Evolutionary conservation across 2,113 vertebrate species (phyloP).

Genomic region (Pelvicachromis taeniatus): DNA sequence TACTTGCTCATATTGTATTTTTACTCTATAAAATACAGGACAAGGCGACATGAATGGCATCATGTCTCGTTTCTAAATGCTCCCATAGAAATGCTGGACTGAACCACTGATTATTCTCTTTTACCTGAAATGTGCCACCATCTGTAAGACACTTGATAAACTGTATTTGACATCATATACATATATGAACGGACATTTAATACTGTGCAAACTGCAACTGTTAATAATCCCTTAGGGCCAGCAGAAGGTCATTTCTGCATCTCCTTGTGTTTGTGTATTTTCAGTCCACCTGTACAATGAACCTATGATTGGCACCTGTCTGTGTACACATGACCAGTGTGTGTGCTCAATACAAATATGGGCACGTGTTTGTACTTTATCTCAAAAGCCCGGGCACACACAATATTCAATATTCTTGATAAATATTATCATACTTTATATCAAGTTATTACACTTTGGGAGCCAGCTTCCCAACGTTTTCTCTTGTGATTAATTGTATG

Average conservation of each 20-base stretch:
- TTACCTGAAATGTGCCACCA: not conserved
- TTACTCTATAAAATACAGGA: not conserved
- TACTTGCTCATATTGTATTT: not conserved
- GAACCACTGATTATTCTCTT: not conserved
- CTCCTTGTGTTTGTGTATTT: conserved; percentile 25
- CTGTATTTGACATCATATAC: conserved; percentile 58
- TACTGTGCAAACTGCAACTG: conserved; percentile 69
- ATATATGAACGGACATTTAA: conserved; percentile 56
- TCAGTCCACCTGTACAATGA: conserved; percentile 33
- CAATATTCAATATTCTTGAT: conserved; percentile 71
- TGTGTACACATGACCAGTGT: conserved; percentile 10
- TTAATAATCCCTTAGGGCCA: conserved; percentile 36
- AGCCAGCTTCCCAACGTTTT: conserved; percentile 96
- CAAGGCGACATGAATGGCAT: not conserved
- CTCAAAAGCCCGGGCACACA: conserved; percentile 26
- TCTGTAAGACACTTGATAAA: conserved; percentile 16
- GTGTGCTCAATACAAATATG: conserved; percentile 16
- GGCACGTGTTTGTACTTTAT: conserved; percentile 10
- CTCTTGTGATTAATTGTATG: conserved; percentile 38
- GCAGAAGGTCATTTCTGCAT: conserved; percentile 51
- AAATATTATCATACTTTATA: conserved; percentile 89
- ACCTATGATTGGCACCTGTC: conserved; percentile 15
- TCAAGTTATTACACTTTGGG: conserved; percentile 87
- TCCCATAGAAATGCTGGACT: not conserved
- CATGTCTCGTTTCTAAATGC: not conserved